A percentile compares a stretch with the other conserved stretches of the same genome.
phyloP scores from a whole-genome alignment of 2,113 vertebrate genomes.

The Nothoprocta pentlandii region DNA sequence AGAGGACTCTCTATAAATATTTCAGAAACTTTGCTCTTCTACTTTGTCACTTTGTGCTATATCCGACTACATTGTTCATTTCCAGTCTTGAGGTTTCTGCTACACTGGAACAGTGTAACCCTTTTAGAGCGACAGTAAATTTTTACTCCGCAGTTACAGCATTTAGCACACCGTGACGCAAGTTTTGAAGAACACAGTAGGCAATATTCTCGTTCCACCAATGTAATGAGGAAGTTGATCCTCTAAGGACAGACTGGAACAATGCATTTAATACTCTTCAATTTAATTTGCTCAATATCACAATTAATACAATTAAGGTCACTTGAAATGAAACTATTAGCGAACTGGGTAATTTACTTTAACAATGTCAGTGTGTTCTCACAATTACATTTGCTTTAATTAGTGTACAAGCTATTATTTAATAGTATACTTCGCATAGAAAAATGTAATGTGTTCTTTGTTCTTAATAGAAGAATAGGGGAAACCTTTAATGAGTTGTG shows the following conservation, averaged over 20 bases:
- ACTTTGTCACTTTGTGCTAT: neutral
- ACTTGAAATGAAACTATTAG: constrained; percentile 83
- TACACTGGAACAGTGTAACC: neutral
- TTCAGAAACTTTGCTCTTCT: neutral
- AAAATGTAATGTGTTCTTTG: constrained; percentile 76
- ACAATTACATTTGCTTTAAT: constrained; percentile 83
- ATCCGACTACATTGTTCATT: neutral
- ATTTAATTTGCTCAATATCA: constrained; percentile 81
- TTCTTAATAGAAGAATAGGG: constrained; percentile 58
- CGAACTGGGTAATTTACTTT: constrained; percentile 81
- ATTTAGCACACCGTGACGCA: neutral
- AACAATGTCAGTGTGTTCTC: constrained; percentile 82
- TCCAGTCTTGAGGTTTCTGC: neutral
- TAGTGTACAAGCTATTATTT: constrained; percentile 82
- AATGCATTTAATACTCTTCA: constrained; percentile 82
- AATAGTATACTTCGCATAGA: constrained; percentile 74
- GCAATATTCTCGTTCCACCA: constrained; percentile 73
- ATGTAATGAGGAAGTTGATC: constrained; percentile 72
- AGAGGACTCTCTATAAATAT: neutral
- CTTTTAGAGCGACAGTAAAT: neutral
- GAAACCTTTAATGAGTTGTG: constrained; percentile 66
- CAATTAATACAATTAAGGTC: constrained; percentile 85
- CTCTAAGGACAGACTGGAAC: constrained; percentile 76
- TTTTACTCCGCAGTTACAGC: neutral
- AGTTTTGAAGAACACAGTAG: constrained; percentile 33